A percentile compares a stretch with the other conserved stretches of the same genome.
Conservation (phyloP, 2,797 vertebrate species). For the Lagocephalus sceleratus region DNA sequence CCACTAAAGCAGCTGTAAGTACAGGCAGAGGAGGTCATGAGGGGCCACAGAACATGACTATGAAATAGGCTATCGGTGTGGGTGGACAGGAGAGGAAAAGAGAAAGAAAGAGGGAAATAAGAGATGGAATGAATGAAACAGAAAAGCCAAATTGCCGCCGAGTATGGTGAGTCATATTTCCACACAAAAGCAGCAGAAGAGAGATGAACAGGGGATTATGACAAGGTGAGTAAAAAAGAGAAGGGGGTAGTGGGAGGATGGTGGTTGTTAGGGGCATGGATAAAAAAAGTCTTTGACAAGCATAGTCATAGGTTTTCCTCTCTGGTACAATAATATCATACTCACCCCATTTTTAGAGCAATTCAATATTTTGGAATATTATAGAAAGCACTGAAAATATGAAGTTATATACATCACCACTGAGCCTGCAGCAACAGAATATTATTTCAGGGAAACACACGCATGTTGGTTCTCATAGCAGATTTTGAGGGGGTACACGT, state of each 20-base stretch:
- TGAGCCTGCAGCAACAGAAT: no score
- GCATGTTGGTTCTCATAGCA: no score
- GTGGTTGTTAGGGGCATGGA: constrained; percentile 15
- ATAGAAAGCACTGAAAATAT: neutral
- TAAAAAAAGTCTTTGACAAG: constrained; percentile 11
- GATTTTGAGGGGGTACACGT: no score
- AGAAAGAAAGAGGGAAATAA: constrained; percentile 2
- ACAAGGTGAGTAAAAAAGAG: constrained; percentile 13
- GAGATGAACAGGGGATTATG: constrained; percentile 29
- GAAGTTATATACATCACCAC: no score
- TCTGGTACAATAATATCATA: neutral
- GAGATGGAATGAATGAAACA: constrained; percentile 50
- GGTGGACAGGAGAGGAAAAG: constrained; percentile 19
- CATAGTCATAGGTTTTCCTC: constrained; percentile 11
- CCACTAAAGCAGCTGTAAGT: constrained; percentile 21
- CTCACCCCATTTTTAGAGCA: neutral
- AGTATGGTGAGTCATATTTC: constrained; percentile 52
- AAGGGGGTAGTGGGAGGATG: constrained; percentile 2
- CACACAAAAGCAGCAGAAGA: constrained; percentile 37
- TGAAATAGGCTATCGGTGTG: constrained; percentile 33
- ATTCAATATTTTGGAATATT: neutral
- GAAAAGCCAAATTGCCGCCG: constrained; percentile 47
- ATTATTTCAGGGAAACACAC: no score
- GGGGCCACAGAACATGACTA: constrained; percentile 22
- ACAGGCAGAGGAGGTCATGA: constrained; percentile 37